Base-by-base conservation (phyloP, 1,140 invertebrate genomes). In the Euglossa dilemma region DNA sequence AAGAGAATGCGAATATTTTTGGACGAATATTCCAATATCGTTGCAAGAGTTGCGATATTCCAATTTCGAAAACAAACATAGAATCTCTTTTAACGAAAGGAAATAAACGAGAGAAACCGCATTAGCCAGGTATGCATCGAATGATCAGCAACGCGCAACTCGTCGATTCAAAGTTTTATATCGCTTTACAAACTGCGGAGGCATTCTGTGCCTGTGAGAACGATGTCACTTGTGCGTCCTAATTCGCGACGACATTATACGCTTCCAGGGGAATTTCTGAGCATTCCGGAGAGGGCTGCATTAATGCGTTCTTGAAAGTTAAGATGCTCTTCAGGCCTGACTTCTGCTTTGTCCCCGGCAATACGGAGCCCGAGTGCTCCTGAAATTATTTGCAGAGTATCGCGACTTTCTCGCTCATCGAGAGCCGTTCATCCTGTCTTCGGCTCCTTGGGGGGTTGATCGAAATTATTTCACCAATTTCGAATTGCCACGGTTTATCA, bases 301-400 rank as follows among this genome's bases (percentile, higher is more conserved):
- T 75, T 76, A 76, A 82, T 67, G 71, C 64, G 54, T 82, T 82
- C 80, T 82, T 76, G 61, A 82, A 67, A 82, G 72, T 82, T 82
- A 59, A 82, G 73, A 82, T 59, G 72, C 80, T 67, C 72, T 76
- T n/a, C n/a, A 64, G 45, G n/a, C 59, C 67, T 61, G 78, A 73
- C 78, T 80, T 63, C 36, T 73, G 70, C 78, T 64, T 80, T 80
- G 78, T 80, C 63, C 78, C 23, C 28, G 47, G 57, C 69, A 63
- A 80, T 43, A 72, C 45, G 28, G 56, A 54, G 59, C 12, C n/a
- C 36, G 50, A 80, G 69, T 73, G 57, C 59, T 54, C 36, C 28
- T 73, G 69, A 80, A 80, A 80, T 80, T 72, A 80, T 80, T 73
- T 72, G 25, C 66, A 25, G 28, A 64, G 70, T 61, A 61, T 52